These are phyloP conservation scores for Myzus persicae DNA, from an alignment of 1,140 invertebrate genomes.

Conservation along the genomic window DNA sequence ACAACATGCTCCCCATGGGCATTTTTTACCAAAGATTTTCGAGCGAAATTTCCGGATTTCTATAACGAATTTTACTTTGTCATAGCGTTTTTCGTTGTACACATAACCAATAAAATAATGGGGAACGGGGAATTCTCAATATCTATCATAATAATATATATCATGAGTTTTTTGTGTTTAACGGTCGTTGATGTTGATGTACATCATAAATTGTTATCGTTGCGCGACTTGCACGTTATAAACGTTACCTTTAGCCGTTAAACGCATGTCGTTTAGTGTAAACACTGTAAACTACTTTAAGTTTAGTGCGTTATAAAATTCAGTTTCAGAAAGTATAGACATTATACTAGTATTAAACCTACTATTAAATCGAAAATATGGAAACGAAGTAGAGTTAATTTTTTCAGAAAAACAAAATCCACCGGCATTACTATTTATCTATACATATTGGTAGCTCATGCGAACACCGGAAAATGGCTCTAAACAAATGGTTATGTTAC, in stretches of 20 bases:
- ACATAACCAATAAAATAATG: neutral
- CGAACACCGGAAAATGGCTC: neutral
- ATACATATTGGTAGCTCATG: too few species aligned
- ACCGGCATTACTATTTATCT: too few species aligned
- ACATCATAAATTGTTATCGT: neutral
- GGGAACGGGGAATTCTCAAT: neutral
- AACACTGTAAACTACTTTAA: neutral
- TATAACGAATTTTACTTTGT: neutral
- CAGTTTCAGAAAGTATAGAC: neutral
- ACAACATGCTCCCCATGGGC: neutral
- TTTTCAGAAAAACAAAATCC: neutral
- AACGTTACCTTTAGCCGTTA: neutral
- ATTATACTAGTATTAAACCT: neutral
- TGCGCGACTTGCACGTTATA: neutral
- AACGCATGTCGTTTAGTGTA: neutral
- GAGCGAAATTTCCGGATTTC: neutral
- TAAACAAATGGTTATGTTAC: neutral
- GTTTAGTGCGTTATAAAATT: neutral
- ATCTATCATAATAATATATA: neutral
- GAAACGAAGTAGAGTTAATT: neutral
- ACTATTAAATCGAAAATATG: neutral
- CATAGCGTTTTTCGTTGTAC: neutral
- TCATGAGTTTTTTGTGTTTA: neutral
- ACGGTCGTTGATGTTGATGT: neutral
- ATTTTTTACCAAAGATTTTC: neutral